Evolutionary conservation across 2,797 vertebrate species (phyloP), one percentile per base, ranked within the genome.

Genomic region (Sibirionetta formosa): DNA sequence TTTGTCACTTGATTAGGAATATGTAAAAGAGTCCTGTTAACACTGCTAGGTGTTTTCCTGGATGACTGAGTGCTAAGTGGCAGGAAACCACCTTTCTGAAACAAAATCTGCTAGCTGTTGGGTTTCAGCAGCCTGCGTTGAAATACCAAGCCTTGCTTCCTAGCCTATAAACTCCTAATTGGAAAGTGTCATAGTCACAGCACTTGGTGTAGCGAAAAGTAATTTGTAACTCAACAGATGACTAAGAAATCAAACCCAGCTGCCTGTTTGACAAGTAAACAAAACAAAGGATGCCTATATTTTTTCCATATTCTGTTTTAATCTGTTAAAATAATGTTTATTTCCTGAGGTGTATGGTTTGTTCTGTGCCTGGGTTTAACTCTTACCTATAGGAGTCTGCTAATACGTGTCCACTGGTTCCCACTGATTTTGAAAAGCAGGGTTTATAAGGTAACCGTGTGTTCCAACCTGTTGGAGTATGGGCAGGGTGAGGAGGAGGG

Each of bases 401-500:
- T 88, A 1, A 1, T 35, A 24, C 0, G 0, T 9, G 22, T 35
- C 75, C 0, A 0, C 15, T 64, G 70, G 9, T n/a, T 86, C 16
- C 19, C 35, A 31, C 1, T 3, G 38, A 19, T 40, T 54, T 68
- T 42, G 48, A 46, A 48, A 16, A 71, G 4, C 15, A 33, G 46
- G 18, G 58, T 82, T 51, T 16, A 1, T 31, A 3, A 6, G 6
- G 15, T 51, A 48, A 23, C 54, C 29, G 6, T 61, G 75, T 5
- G 1, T 3, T 17, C 11, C 22, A 17, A 57, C 33, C 54, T 11
- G 0, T 24, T 68, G 29, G 84, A 56, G 61, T 68, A 10, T 0
- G 10, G 79, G 86, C 54, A 69, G 85, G 54, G 6, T 17, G 27
- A 80, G 70, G 53, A 86, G 35, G 58, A 58, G 26, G 40, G 44